phyloP scores from a whole-genome alignment of 2,888 invertebrate species.

The Ecdyonurus torrentis region DNA sequence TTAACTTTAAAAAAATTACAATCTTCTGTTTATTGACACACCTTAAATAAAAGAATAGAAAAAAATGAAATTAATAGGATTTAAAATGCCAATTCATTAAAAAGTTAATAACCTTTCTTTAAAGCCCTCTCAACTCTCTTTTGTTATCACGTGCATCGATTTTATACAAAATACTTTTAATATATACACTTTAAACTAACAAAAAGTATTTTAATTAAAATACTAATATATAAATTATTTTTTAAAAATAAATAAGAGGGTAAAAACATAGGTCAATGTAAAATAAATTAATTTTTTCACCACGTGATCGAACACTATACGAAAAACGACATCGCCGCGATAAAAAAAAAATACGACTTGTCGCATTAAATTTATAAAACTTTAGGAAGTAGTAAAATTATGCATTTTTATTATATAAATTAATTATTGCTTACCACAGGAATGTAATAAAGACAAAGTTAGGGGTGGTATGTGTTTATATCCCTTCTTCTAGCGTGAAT shows the following conservation, averaged over 20 bases:
- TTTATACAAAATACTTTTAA: not conserved
- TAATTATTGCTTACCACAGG: not conserved
- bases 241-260: not conserved
- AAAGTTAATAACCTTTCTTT: not conserved
- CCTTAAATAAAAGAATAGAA: too few species aligned
- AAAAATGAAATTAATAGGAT: not conserved
- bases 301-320: not conserved
- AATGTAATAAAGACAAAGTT: not conserved
- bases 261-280: not conserved
- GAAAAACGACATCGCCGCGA: not conserved
- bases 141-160: not conserved
- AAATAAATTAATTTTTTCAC: not conserved
- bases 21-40: too few species aligned
- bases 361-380: not conserved
- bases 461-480: not conserved
- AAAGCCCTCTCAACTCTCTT: too few species aligned
- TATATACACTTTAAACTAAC: not conserved
- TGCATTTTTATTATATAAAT: not conserved
- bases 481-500: not conserved
- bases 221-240: not conserved
- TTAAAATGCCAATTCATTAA: not conserved
- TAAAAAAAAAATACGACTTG: not conserved
- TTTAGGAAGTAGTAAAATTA: not conserved
- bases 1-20: too few species aligned
- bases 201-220: not conserved